A percentile compares a stretch with the other conserved stretches of the same genome.
These are phyloP conservation scores for Therioaphis trifolii DNA, from an alignment of 2,888 invertebrate genomes.

Conservation along the genomic window DNA sequence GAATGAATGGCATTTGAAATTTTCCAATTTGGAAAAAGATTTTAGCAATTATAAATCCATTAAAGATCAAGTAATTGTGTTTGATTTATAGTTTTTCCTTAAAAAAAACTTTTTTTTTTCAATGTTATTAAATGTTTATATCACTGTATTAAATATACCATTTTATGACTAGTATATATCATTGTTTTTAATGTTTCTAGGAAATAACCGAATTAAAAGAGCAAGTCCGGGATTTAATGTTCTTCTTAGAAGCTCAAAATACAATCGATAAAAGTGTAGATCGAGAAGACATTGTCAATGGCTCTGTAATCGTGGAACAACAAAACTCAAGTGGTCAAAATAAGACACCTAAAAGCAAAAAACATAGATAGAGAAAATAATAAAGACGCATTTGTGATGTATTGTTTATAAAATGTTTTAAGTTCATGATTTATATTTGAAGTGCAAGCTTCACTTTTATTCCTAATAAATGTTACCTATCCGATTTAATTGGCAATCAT, in stretches of 20 bases:
- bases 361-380: slow-evolving; percentile 38
- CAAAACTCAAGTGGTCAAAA: slow-evolving; percentile 25
- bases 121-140: background rate
- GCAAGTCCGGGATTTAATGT: slow-evolving; percentile 96
- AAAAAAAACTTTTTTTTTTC: no score
- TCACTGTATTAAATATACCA: background rate
- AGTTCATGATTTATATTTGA: background rate
- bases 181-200: slow-evolving; percentile 62
- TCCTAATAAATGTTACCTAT: background rate
- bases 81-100: background rate
- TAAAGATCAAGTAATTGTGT: slow-evolving; percentile 68
- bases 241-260: slow-evolving; percentile 90
- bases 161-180: background rate
- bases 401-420: background rate
- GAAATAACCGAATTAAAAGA: slow-evolving; percentile 89
- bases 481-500: background rate
- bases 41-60: slow-evolving; percentile 68
- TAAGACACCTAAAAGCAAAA: slow-evolving; percentile 35
- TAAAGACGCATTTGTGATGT: background rate
- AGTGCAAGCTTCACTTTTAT: background rate
- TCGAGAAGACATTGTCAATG: slow-evolving; percentile 74
- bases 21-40: slow-evolving; percentile 72
- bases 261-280: slow-evolving; percentile 73
- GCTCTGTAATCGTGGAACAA: slow-evolving; percentile 73
- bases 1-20: slow-evolving; percentile 77